Base-by-base conservation (phyloP, 2,797 vertebrate genomes). In the Percopsis omiscomaycus region DNA sequence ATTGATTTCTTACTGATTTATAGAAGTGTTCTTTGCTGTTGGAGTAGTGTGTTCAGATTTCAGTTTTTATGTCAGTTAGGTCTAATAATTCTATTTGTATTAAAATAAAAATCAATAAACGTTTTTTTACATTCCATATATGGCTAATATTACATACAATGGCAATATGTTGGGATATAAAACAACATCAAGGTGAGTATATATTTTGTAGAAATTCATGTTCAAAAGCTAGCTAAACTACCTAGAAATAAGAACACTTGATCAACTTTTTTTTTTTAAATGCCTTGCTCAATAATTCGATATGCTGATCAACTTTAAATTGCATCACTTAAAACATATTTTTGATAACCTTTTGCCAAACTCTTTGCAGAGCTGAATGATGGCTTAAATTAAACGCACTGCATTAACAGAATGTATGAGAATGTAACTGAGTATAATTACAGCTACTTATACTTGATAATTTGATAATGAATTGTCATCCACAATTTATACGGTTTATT, bases 331-430 rank as follows among this genome's bases (percentile, higher is more conserved):
- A 37, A 11, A 12, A 28, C 37, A 15, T 58, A 28, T 66, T 22
- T 14, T 67, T 55, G 29, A 64, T n/a, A 13, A 52, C 62, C 53
- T 61, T 3, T 71, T 60, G 75, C 88, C 85, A 84, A 84, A 83
- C 81, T 86, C 84, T 87, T 87, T 85, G 82, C 82, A 74, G 64
- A 75, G 70, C 58, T 44, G n/a, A 59, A 64, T 55, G 57, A 74
- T 42, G 13, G 61, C 61, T 81, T 78, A 13, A 73, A 57, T 70
- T 71, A 85, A 87, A 86, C 71, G 28, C 56, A 46, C 47, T 27
- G 11, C 55, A 62, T 70, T 74, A 76, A 74, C 14, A 5, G 53
- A 32, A 1, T 11, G 22, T 55, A 15, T 62, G 1, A 53, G 61
- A 16, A 54, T n/a, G 49, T 4, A 5, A 2, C 22, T 68, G 61